Evolutionary conservation across 2,797 vertebrate genomes (phyloP).

Genomic region (Lagorchestes hirsutus): DNA sequence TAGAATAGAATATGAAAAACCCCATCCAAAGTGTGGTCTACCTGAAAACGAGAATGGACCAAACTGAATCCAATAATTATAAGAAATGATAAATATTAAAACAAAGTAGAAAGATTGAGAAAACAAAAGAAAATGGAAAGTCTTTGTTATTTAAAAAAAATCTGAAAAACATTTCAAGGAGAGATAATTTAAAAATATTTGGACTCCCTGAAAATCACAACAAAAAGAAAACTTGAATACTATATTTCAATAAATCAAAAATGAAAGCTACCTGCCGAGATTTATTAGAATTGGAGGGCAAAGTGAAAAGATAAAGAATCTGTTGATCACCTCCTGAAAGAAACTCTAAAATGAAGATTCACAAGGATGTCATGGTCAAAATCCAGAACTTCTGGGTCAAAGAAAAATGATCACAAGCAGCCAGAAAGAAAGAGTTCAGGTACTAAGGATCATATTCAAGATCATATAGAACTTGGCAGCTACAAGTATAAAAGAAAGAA

Average conservation of each 20-base stretch:
- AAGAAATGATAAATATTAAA: neutral
- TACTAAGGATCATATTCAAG: neutral
- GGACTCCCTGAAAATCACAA: neutral
- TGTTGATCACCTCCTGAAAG: neutral
- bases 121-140: neutral
- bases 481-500: neutral
- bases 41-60: neutral
- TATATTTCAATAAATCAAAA: neutral
- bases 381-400: neutral
- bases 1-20: neutral
- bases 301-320: neutral
- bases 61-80: neutral
- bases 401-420: neutral
- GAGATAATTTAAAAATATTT: neutral
- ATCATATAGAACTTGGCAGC: neutral
- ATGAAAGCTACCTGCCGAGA: neutral
- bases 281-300: neutral
- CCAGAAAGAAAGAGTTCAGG: neutral
- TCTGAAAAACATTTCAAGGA: neutral
- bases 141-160: neutral
- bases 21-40: neutral
- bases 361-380: neutral
- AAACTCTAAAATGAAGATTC: neutral
- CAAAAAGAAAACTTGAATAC: neutral
- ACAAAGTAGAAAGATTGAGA: neutral